Conservation (phyloP, 2,113 vertebrate species). For the Neoarius graeffei region DNA sequence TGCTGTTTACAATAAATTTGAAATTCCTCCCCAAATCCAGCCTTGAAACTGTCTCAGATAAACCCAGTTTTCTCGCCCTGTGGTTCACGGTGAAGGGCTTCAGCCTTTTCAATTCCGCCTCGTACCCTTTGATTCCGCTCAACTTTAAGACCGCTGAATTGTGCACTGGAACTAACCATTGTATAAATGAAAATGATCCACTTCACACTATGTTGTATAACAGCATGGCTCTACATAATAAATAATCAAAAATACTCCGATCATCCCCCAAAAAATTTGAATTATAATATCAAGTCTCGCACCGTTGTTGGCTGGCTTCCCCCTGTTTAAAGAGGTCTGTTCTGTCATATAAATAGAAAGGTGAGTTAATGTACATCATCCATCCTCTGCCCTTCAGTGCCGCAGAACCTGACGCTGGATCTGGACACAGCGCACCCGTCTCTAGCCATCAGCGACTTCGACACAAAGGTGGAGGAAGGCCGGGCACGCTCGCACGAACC, state of each 20-base stretch:
- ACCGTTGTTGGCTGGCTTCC: not conserved
- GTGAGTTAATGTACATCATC: not conserved
- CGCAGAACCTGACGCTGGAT: slow-evolving; percentile 78
- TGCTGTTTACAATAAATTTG: no score
- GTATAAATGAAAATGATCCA: not conserved
- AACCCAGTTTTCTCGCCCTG: no score
- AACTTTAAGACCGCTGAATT: no score
- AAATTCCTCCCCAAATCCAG: no score
- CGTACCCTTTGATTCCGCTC: no score
- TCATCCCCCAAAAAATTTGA: not conserved
- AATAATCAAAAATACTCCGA: not conserved
- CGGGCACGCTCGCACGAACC: slow-evolving; percentile 68
- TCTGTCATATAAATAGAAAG: not conserved
- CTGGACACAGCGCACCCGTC: slow-evolving; percentile 74
- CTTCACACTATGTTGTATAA: not conserved
- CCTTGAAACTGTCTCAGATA: no score
- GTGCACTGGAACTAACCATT: no score
- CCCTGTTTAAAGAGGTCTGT: not conserved
- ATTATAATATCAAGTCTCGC: not conserved
- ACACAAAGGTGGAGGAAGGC: slow-evolving; percentile 76
- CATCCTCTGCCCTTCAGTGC: slow-evolving; percentile 60
- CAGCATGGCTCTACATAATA: not conserved
- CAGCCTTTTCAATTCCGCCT: no score
- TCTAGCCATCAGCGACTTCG: slow-evolving; percentile 72
- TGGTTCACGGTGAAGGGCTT: no score